Evolutionary conservation across 1,140 invertebrate genomes (phyloP), one percentile per base, ranked within the genome.

Genomic region (Nymphalis io): DNA sequence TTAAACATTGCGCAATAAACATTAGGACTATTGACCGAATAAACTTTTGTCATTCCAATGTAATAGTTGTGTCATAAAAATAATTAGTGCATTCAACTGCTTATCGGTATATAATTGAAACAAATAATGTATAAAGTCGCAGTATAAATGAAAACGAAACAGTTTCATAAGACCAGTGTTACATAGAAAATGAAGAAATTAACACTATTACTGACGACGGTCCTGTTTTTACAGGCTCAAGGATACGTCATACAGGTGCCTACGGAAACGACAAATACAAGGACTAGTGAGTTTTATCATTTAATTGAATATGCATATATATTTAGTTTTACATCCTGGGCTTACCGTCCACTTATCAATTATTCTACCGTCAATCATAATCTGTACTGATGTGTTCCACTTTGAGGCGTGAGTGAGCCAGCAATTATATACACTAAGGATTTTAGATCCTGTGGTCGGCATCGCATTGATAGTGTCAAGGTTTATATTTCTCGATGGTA

Each of bases 181-280:
- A 20, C 13, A 42, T 65, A 60, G 59, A 88, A 82, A 62, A 90
- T 90, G 86, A 84, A 84, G 73, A 58, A 58, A 64, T 46, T 87
- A 78, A 80, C 75, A 78, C 42, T 82, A 68, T 39, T 82, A 48
- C 40, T 85, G 23, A 3, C 80, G 12, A 46, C 71, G 5, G 51
- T 60, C 16, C 40, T 79, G 13, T 51, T 71, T 21, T 65, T 67
- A 8, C 62, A 64, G 5, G 64, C 67, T 21, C 72, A 75, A 23
- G 81, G 78, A 27, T 90, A 81, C 60, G 73, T 90, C 8, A 88
- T 90, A 39, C 86, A 84, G 67, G 81, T 87, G 6, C 88, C 85
- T 11, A 84, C 79, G 13, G 55, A 60, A 11, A 53, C 77, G 16
- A 61, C 64, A 4, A 58, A 68, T 59, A 60, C 70, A 20, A 72